Base-by-base conservation (phyloP, 1,140 invertebrate genomes). In the Medauroidea extradentata region DNA sequence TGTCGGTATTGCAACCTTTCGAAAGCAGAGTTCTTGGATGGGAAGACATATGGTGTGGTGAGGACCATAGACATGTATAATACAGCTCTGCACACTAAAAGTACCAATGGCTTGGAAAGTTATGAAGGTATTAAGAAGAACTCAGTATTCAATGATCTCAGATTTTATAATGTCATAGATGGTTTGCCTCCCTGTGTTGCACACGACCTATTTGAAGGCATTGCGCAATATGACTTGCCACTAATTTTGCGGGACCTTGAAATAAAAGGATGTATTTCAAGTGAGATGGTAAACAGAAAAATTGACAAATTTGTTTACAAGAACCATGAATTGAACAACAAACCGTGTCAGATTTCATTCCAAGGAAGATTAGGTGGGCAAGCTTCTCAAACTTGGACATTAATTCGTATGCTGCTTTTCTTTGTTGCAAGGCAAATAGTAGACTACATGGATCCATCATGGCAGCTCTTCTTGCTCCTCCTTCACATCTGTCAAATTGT, bases 1-100 rank as follows among this genome's bases (percentile, higher is more conserved):
- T 66, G 67, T 46, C 23, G 58, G 41, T 65, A 62, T 42, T 68
- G 63, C 59, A 29, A 59, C 23, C 29, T 64, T 25, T 57, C 34
- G 1, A 59, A 53, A 43, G 54, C 63, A 29, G 53, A 65, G 34
- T 63, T 64, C 57, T 3, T 65, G 13, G 39, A 19, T 23, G 46
- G 58, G 39, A 52, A 60, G 56, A 14, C 19, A 60, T 25, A 61
- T 24, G 66, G 64, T 27, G 43, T 69, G 9, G 66, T 13, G 11
- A 41, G 16, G 16, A 11, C n/a, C 11, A 13, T 13, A n/a, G 39
- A n/a, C 11, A n/a, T n/a, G 11, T 13, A n/a, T n/a, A n/a, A n/a
- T n/a, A n/a, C n/a, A n/a, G n/a, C n/a, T 7, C 18, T 21, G 18
- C 13, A 46, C 24, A 13, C 5, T n/a, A 13, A 4, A 5, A 46